phyloP scores from a whole-genome alignment of 2,113 vertebrate species.

The Cephalopholis sonnerati region DNA sequence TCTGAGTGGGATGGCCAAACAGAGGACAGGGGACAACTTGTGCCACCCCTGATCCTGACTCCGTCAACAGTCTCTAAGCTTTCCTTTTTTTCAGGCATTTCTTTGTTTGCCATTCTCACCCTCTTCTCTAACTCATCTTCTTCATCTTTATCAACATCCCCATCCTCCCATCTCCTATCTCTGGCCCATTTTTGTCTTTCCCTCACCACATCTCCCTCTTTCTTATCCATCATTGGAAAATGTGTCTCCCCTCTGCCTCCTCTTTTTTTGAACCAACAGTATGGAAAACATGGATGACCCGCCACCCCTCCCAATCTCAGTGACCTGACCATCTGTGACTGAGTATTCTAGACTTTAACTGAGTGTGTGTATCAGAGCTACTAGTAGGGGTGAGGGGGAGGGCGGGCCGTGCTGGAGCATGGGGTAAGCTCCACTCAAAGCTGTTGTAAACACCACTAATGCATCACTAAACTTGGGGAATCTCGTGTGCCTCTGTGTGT shows the following conservation, averaged over 20 bases:
- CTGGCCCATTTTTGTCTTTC: constrained; percentile 27
- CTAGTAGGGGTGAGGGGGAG: neutral
- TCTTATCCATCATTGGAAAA: constrained; percentile 36
- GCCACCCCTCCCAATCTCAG: constrained; percentile 42
- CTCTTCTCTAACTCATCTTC: neutral
- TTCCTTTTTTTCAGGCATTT: constrained; percentile 7
- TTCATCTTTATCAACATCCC: constrained; percentile 24
- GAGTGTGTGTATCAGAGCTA: constrained; percentile 27
- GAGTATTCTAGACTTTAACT: constrained; percentile 68
- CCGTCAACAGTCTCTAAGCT: neutral
- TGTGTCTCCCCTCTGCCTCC: constrained; percentile 8
- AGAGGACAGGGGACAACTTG: too few relatives aligned
- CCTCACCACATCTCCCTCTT: constrained; percentile 25
- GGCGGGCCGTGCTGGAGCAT: constrained; percentile 13
- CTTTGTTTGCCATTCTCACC: neutral
- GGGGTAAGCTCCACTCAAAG: constrained; percentile 79
- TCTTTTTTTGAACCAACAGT: constrained; percentile 8
- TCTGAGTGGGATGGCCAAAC: neutral
- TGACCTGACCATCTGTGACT: constrained; percentile 78
- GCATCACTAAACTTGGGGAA: constrained; percentile 83
- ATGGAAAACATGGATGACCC: constrained; percentile 25
- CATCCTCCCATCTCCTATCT: neutral
- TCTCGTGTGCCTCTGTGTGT: constrained; percentile 49
- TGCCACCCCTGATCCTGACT: neutral
- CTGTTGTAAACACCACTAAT: constrained; percentile 85